Base-by-base conservation (phyloP, 1,140 invertebrate genomes). In the Diabrotica virgifera region DNA sequence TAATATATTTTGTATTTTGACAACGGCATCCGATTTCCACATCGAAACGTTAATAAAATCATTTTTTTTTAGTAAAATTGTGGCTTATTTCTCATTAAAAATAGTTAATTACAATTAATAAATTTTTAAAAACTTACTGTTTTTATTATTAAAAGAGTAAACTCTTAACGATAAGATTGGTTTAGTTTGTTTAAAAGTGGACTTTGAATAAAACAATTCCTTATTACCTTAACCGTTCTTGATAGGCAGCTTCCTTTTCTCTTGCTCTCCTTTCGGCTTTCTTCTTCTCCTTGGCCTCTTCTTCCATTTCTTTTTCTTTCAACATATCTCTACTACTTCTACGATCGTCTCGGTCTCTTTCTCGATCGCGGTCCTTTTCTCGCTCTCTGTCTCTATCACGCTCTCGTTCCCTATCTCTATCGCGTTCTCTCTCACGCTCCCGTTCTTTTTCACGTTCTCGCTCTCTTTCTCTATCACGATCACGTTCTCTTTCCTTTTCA, bases 221-320 rank as follows among this genome's bases (percentile, higher is more conserved):
- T 46, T 24, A 12, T 53, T 58, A 66, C 72, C 73, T 76, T 9
- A 84, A 82, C 73, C 88, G 81, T 80, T 95, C 92, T 80, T 97
- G 94, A 82, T 98, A 98, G 11, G 93, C 91, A 10, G 90, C 89
- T 82, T 98, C 95, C 79, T 97, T 97, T 77, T 98, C 95, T 14
- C 94, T 79, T 0, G 95, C 89, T 80, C 93, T 89, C 78, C 95
- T 89, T 75, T 98, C 95, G 13, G 90, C 82, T 74, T 95, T 91
- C 74, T 95, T 93, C 74, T 91, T 88, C 75, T 98, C 95, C 62
- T 94, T 89, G 4, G 87, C 84, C 78, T 98, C 94, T 78, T 96
- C 94, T 78, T 97, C 94, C 70, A 95, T 87, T 79, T 95, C 92
- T 78, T 93, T 88, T 76, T 94, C 92, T 56, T 89, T 81, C 24